phyloP scores from a whole-genome alignment of 2,888 invertebrate species.

The Terebella lapidaria region DNA sequence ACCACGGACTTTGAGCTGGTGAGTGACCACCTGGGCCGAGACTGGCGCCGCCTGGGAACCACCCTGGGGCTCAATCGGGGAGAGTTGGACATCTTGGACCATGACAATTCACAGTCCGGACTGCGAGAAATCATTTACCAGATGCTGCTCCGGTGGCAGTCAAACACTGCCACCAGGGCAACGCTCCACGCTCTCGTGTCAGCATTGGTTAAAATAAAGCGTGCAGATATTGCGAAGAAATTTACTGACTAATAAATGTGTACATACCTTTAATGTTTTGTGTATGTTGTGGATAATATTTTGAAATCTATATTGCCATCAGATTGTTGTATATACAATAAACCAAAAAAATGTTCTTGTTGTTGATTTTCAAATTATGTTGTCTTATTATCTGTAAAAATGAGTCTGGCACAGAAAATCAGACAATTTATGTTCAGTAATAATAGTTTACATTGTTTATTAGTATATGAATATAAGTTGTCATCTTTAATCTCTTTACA shows the following conservation, averaged over 20 bases:
- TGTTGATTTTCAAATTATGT: too few species aligned
- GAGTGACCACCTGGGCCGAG: background rate
- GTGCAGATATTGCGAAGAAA: background rate
- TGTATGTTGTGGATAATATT: too few species aligned
- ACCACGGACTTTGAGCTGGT: slow-evolving; percentile 24
- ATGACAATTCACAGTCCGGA: background rate
- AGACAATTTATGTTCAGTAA: too few species aligned
- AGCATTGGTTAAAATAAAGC: background rate
- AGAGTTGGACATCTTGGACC: background rate
- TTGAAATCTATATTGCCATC: too few species aligned
- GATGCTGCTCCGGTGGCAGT: background rate
- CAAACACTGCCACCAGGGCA: background rate
- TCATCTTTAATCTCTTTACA: too few species aligned
- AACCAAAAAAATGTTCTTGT: too few species aligned
- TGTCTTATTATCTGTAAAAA: too few species aligned
- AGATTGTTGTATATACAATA: too few species aligned
- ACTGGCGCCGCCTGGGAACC: background rate
- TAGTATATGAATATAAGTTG: too few species aligned
- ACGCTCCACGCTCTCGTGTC: background rate
- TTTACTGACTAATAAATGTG: background rate
- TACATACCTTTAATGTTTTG: too few species aligned
- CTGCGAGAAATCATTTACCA: background rate
- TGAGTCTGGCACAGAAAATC: too few species aligned
- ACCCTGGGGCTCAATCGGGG: background rate
- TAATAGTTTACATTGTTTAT: too few species aligned